A percentile compares a stretch with the other conserved stretches of the same genome.
These are phyloP conservation scores for Netta rufina DNA, from an alignment of 2,797 vertebrate genomes.

Conservation along the genomic window DNA sequence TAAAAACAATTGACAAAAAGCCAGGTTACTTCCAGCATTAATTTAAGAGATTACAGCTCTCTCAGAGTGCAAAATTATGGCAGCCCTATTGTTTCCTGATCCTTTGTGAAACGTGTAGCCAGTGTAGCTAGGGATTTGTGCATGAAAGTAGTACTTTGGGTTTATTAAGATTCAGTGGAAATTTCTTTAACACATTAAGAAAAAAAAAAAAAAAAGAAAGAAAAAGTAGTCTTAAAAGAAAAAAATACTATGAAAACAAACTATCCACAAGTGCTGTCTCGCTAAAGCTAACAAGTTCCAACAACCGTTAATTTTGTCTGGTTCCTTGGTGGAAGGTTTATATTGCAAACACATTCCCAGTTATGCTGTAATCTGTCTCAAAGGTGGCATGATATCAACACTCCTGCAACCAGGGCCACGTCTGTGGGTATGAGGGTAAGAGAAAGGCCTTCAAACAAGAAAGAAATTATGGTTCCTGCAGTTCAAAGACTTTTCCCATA, in stretches of 20 bases:
- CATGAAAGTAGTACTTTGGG: not conserved
- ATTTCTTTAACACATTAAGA: not conserved
- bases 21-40: not conserved
- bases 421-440: not conserved
- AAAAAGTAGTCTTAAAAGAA: not conserved
- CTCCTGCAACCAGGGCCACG: not conserved
- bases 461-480: not conserved
- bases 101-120: not conserved
- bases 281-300: constrained; percentile 50
- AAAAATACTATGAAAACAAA: constrained; percentile 17
- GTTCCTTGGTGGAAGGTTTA: constrained; percentile 29
- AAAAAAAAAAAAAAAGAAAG: not conserved
- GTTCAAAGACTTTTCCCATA: constrained; percentile 6
- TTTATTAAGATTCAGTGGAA: not conserved
- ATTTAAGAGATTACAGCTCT: not conserved
- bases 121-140: not conserved
- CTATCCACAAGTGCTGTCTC: not conserved
- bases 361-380: constrained; percentile 53
- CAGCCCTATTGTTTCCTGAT: not conserved
- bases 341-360: constrained; percentile 45
- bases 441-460: not conserved
- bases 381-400: constrained; percentile 34
- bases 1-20: not conserved
- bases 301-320: constrained; percentile 49
- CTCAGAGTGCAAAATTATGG: not conserved